These are phyloP conservation scores for Drosophila ezoana DNA, from an alignment of 2,888 invertebrate species.

Conservation along the genomic window DNA sequence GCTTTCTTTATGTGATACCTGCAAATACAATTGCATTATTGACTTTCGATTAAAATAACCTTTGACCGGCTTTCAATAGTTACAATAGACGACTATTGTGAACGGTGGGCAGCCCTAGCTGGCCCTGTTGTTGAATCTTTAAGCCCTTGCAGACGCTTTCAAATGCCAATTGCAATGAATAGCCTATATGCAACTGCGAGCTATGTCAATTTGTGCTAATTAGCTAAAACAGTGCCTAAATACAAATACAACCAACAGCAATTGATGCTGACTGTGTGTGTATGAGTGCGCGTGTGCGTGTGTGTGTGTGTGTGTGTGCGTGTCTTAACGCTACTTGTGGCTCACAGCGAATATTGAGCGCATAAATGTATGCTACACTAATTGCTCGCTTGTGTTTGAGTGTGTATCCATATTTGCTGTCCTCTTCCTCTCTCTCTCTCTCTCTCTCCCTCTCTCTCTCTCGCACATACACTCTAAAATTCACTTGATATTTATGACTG, in stretches of 20 bases:
- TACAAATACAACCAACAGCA: conserved; percentile 6
- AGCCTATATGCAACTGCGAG: conserved; percentile 2
- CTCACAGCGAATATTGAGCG: conserved; percentile 19
- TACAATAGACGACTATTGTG: not conserved
- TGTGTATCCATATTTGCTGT: not conserved
- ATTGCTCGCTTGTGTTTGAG: conserved; percentile 33
- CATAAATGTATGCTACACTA: conserved; percentile 68
- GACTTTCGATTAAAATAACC: too few relatives aligned
- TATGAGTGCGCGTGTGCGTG: not conserved
- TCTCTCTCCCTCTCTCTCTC: not conserved
- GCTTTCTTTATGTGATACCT: too few relatives aligned
- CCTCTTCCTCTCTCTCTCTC: too few relatives aligned
- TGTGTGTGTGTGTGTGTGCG: conserved; percentile 10
- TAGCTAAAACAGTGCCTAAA: conserved; percentile 20
- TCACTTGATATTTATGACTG: conserved; percentile 22
- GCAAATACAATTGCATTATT: too few relatives aligned
- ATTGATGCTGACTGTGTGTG: not conserved
- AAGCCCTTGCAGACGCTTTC: not conserved
- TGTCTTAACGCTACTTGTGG: conserved; percentile 11
- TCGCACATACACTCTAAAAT: not conserved
- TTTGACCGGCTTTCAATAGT: not conserved
- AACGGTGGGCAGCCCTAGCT: not conserved
- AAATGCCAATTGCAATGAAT: conserved; percentile 5
- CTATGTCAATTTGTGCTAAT: conserved; percentile 16
- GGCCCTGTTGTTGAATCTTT: too few relatives aligned